Evolutionary conservation across 2,113 vertebrate species (phyloP), one percentile per base, ranked within the genome.

Genomic region (Pomatorhinus ruficollis): DNA sequence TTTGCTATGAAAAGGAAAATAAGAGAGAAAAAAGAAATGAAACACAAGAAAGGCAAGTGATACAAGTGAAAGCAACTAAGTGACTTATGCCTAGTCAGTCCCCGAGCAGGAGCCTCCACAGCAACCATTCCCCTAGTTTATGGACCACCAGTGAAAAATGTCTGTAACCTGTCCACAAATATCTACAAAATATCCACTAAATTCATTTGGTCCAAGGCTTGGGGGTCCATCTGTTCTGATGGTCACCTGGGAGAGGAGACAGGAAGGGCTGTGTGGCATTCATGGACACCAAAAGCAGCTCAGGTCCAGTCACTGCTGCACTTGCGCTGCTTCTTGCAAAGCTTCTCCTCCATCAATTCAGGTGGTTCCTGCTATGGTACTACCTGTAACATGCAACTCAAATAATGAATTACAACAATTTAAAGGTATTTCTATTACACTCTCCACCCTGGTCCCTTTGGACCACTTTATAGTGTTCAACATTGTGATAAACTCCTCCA

Each of bases 331-430:
- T 37, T 72, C 42, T 56, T 35, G 11, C 31, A 27, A 56, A 17
- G 25, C 9, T 71, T 31, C n/a, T 47, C 19, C 10, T 70, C 40
- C 17, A 49, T 5, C 27, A 20, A 0, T 64, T 64, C 1, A 0
- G 19, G 35, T 18, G 24, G n/a, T 27, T 71, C 14, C 40, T 79
- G 24, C 24, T 35, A 6, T 4, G 31, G 21, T 8, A 40, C 35
- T 40, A 40, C 30, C 40, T 71, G 30, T 27, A 49, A 40, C 35
- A 56, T 35, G 35, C 16, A 35, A 40, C 35, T 71, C 24, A 64
- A 49, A 42, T 40, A 15, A 30, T 31, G 16, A 11, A 24, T 31
- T 49, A 25, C 9, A 63, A 40, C 8, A 47, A 70, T 30, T 45
- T 54, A 47, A 47, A 47, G 20, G 10, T 63, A 14, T 54, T 71